Evolutionary conservation across 2,797 vertebrate species (phyloP).

Genomic region (Esox lucius): DNA sequence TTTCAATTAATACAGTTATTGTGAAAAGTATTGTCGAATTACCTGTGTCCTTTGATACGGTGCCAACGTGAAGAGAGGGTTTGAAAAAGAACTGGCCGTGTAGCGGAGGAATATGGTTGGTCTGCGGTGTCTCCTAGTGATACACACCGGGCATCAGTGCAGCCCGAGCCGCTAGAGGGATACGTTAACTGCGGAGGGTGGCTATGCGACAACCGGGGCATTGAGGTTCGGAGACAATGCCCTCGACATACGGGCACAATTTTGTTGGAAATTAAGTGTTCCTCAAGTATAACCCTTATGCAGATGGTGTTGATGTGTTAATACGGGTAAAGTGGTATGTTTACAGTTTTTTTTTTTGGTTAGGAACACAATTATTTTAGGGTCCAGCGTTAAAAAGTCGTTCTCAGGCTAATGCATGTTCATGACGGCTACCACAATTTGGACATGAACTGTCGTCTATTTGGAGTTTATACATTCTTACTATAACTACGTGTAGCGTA

Average conservation of each 20-base stretch:
- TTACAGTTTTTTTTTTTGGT: background rate
- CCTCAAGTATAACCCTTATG: background rate
- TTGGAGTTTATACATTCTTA: background rate
- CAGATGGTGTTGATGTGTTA: background rate
- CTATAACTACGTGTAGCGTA: background rate
- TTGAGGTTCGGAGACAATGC: slow-evolving; percentile 10
- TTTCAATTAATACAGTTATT: background rate
- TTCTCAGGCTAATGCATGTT: background rate
- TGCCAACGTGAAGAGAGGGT: slow-evolving; percentile 19
- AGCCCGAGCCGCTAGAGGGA: slow-evolving; percentile 66
- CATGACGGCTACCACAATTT: background rate
- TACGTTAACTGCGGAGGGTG: slow-evolving; percentile 66
- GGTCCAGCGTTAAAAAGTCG: background rate
- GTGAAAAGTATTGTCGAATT: background rate
- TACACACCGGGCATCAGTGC: slow-evolving; percentile 68
- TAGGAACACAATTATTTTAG: background rate
- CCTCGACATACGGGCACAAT: background rate
- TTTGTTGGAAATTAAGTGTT: background rate
- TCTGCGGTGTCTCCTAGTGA: slow-evolving; percentile 80
- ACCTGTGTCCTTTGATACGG: background rate
- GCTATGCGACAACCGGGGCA: slow-evolving; percentile 27
- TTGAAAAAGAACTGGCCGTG: slow-evolving; percentile 61
- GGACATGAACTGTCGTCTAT: slow-evolving; percentile 4
- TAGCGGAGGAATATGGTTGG: slow-evolving; percentile 68
- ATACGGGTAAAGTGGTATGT: background rate